These are phyloP conservation scores for Xenopus laevis DNA, from an alignment of 2,113 vertebrate species.

Conservation along the genomic window DNA sequence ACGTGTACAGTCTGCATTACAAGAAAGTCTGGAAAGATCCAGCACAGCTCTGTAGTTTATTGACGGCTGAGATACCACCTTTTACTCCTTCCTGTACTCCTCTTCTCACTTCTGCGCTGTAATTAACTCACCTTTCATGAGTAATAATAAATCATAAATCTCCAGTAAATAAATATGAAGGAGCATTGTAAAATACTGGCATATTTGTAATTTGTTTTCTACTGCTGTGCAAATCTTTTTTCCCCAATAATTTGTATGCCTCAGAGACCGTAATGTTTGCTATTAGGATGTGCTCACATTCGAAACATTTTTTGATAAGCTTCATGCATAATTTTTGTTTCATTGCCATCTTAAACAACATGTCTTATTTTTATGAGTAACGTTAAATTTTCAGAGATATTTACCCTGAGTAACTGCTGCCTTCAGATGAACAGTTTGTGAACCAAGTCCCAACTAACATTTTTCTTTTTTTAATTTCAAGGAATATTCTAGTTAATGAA, in stretches of 20 bases:
- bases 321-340: constrained; percentile 57
- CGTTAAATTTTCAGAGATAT: constrained; percentile 64
- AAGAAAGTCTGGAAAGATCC: neutral
- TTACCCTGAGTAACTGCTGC: constrained; percentile 55
- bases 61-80: neutral
- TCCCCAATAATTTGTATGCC: constrained; percentile 42
- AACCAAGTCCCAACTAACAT: constrained; percentile 64
- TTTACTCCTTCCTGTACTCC: constrained; percentile 14
- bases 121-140: constrained; percentile 37
- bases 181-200: constrained; percentile 36
- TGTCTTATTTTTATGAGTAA: constrained; percentile 52
- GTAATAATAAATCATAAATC: constrained; percentile 37
- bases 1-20: too few relatives aligned
- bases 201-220: constrained; percentile 47
- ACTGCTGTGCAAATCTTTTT: constrained; percentile 31
- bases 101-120: constrained; percentile 21
- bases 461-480: constrained; percentile 55
- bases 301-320: constrained; percentile 49
- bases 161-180: constrained; percentile 29
- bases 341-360: constrained; percentile 58
- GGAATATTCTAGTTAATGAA: constrained; percentile 84
- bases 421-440: constrained; percentile 64
- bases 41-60: neutral
- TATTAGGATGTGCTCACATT: constrained; percentile 48
- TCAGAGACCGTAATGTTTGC: constrained; percentile 46